phyloP scores from a whole-genome alignment of 92 coral and sea anemone species.

The Phenganax subtilis region DNA sequence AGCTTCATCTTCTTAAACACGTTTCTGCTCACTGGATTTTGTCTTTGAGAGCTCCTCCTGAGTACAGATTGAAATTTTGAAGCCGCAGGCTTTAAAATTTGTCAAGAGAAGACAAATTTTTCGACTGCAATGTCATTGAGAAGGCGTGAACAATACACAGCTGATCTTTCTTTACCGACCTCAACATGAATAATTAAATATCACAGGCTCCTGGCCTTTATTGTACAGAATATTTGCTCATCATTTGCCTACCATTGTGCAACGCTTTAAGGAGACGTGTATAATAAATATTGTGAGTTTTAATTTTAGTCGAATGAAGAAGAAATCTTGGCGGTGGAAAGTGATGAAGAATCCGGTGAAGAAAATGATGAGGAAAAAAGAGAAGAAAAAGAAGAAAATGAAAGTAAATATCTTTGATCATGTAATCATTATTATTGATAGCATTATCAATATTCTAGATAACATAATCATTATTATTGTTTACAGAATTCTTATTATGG shows the following conservation, averaged over 20 bases:
- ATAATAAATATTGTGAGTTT: not conserved
- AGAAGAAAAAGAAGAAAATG: conserved; percentile 61
- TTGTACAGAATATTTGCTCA: not conserved
- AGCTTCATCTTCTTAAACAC: not conserved
- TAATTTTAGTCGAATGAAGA: not conserved
- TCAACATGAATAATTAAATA: not conserved
- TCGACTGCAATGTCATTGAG: not conserved
- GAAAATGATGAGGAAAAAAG: conserved; percentile 55
- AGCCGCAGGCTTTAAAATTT: not conserved
- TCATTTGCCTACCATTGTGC: not conserved
- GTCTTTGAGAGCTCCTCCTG: not conserved
- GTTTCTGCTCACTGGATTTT: not conserved
- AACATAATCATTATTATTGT: no score
- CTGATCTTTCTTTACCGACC: not conserved
- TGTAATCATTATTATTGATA: not conserved
- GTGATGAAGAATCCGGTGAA: conserved; percentile 52
- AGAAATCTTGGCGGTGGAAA: not conserved
- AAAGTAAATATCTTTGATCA: conserved; percentile 25
- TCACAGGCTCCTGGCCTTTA: no score
- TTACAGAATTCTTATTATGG: not conserved
- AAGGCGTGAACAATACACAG: not conserved
- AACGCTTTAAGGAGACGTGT: not conserved
- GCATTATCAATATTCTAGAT: no score
- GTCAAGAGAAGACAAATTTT: not conserved
- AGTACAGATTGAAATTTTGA: not conserved